Evolutionary conservation across 2,888 invertebrate species (phyloP), one percentile per base, ranked within the genome.

Genomic region (Rhagophthalmus giganteus): DNA sequence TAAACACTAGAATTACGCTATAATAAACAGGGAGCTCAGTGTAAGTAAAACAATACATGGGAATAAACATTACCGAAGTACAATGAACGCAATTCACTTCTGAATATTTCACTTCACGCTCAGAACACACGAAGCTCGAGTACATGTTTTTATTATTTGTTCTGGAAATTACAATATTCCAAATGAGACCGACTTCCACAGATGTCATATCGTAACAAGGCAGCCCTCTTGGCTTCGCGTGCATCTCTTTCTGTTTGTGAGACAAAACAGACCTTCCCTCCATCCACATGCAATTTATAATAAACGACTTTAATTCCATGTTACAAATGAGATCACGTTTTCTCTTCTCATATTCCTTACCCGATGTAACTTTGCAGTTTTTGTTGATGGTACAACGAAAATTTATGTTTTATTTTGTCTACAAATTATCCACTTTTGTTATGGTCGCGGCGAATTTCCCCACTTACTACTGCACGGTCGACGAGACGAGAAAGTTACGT

Each of bases 261-360:
- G 35, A 41, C 40, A 49, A 24, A 50, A 45, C 37, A 41, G 26
- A 32, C 47, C 32, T 46, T 35, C 26, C 11, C 42, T 55, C 46
- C 38, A 55, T 50, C 39, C 46, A 46, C 50, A 54, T 48, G 40
- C 54, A 57, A 57, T 57, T 57, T 51, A 54, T 57, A 51, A 57
- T 54, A 57, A 54, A 57, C 54, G 57, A 57, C 44, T 57, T 57
- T 57, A 57, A 57, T 57, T 57, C 47, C 41, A 44, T 44, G 47
- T 46, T 39, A 47, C 54, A 54, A 56, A 57, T 57, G 54, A 54
- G 57, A 57, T 57, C 57, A 57, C 57, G 57, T 57, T 42, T 48
- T 49, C 54, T 32, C 48, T 42, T 41, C 44, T 53, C 48, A 48
- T 53, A 48, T 52, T 41, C 44, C 24, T 38, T 39, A 48, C 37